Base-by-base conservation (phyloP, 2,113 vertebrate genomes). In the Hipposideros armiger region DNA sequence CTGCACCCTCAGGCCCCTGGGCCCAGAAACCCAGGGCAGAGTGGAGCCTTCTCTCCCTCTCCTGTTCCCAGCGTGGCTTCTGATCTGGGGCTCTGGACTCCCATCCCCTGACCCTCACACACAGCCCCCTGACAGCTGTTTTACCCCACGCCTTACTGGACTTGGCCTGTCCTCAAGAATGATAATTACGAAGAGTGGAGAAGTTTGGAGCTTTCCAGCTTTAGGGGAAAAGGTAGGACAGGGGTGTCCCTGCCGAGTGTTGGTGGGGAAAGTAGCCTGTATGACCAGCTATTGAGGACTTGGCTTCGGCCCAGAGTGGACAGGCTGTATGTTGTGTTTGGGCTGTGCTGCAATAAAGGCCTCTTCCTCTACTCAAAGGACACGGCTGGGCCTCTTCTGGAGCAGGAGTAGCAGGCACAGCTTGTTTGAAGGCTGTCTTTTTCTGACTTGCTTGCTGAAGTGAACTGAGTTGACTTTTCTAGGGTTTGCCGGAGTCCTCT, bases 171-270 rank as follows among this genome's bases (percentile, higher is more conserved):
- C 76, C 60, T 91, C 52, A 78, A 77, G 86, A 69, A 50, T 19
- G 40, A 52, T 87, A 72, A 73, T 84, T 92, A 42, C 52, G 54
- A 92, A 92, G 76, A 58, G 11, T 62, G 72, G 87, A 77, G 69
- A 93, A 30, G 45, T 66, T 81, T 50, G 56, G 73, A 42, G n/a
- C 32, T 94, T 36, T 91, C 42, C n/a, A 89, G 72, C 74, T 92
- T 56, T 84, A 81, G 86, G 64, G 85, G n/a, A 77, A 45, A 77
- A 90, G 74, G 86, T 83, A 77, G 80, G 89, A 78, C 76, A 93
- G 84, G 50, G 20, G 19, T 32, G 45, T 64, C 72, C 40, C 70
- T 81, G 93, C 58, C 60, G 19, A 42, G 64, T 24, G 2, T 30
- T 42, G 32, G 14, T 72, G 32, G 36, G 70, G 72, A 89, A 69